Percentiles rank a stretch among this genome's conserved stretches.
Conservation (phyloP, 1,140 invertebrate genomes). For the Potamilus streckersoni region DNA sequence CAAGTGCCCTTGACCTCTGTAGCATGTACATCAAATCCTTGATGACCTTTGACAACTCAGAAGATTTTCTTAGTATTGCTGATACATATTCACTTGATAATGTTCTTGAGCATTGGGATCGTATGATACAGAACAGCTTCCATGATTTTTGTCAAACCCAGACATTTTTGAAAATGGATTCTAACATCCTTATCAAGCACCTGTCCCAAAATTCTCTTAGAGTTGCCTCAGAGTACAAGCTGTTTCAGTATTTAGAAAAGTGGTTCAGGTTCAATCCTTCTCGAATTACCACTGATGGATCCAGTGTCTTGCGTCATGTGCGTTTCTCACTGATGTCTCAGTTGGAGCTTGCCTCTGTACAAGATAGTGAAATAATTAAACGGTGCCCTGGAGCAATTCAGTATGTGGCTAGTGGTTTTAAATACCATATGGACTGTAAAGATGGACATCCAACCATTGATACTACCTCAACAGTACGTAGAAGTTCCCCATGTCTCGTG, state of each 20-base stretch:
- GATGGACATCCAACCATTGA: conserved; percentile 62
- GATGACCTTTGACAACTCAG: conserved; percentile 61
- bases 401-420: conserved; percentile 53
- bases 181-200: conserved; percentile 48
- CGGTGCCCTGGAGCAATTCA: conserved; percentile 46
- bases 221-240: conserved; percentile 70
- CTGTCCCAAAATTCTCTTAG: conserved; percentile 50
- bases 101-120: conserved; percentile 58
- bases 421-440: conserved; percentile 58
- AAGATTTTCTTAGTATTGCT: conserved; percentile 62
- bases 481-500: conserved; percentile 50
- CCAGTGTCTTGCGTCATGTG: conserved; percentile 45
- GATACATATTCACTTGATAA: conserved; percentile 62
- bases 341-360: conserved; percentile 44
- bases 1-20: conserved; percentile 61
- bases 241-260: conserved; percentile 67
- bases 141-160: conserved; percentile 59
- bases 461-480: conserved; percentile 49
- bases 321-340: conserved; percentile 64
- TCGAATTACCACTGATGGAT: conserved; percentile 42
- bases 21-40: conserved; percentile 62
- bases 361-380: conserved; percentile 57
- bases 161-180: conserved; percentile 58
- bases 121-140: conserved; percentile 60
- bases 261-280: conserved; percentile 55